phyloP scores from a whole-genome alignment of 2,888 invertebrate genomes.

The Asteroscopus sphinx region DNA sequence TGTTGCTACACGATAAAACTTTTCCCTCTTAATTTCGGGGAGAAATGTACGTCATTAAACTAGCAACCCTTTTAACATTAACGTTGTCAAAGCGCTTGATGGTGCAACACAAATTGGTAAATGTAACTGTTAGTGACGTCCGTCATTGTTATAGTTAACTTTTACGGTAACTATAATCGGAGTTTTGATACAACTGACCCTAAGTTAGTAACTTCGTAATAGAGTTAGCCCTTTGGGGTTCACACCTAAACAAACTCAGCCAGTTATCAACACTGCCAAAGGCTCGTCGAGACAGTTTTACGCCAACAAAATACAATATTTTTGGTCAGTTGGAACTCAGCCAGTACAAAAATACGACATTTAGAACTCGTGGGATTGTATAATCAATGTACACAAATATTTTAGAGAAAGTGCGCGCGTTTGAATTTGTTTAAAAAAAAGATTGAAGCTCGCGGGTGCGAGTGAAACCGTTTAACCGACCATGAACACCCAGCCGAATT shows the following conservation, averaged over 20 bases:
- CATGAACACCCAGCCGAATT: conserved; percentile 3
- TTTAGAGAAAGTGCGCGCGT: conserved; percentile 33
- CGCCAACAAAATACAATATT: conserved; percentile 26
- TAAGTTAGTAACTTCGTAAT: conserved; percentile 49
- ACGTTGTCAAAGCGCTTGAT: no score
- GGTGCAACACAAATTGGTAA: no score
- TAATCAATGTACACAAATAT: conserved; percentile 35
- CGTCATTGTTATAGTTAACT: no score
- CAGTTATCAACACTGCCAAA: conserved; percentile 48
- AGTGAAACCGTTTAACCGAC: conserved; percentile 30
- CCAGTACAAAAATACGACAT: conserved; percentile 47
- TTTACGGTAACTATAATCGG: no score
- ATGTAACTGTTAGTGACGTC: no score
- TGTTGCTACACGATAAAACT: no score
- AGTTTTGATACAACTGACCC: no score
- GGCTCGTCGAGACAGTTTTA: conserved; percentile 32
- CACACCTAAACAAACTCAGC: conserved; percentile 56
- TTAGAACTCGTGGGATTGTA: conserved; percentile 50
- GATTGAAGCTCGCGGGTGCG: background rate
- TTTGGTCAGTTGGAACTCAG: conserved; percentile 42
- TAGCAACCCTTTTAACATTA: no score
- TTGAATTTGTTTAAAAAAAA: conserved; percentile 22
- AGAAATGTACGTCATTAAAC: no score
- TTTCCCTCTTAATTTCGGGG: no score
- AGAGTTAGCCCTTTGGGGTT: conserved; percentile 52